Evolutionary conservation across 2,797 vertebrate species (phyloP), one percentile per base, ranked within the genome.

Genomic region (Crax fasciolata): DNA sequence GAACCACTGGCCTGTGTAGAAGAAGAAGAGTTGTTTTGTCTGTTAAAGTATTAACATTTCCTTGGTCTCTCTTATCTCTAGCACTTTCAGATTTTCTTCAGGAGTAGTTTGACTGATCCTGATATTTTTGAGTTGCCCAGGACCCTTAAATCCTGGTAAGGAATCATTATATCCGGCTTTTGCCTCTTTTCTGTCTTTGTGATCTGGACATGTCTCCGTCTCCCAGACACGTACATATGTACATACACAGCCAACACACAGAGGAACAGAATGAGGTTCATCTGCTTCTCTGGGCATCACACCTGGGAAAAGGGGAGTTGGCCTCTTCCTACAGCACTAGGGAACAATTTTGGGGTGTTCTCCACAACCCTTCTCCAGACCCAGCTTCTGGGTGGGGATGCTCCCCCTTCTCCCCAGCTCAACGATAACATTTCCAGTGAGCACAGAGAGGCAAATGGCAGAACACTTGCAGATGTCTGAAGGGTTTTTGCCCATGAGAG

Each of bases 381-480:
- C 30, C 30, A 14, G 43, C 4, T 14, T 0, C 13, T 82, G 74
- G 32, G 11, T 94, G 87, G 71, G 79, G 78, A 28, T 13, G 70
- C 95, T 97, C 85, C 77, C 92, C 70, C 62, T 91, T 93, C 89
- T 66, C 54, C 66, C 13, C 41, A 93, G 18, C 24, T 94, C 83
- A 76, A 62, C 23, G 28, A 89, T 83, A 90, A 86, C 1, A 6
- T 38, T 63, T 88, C 52, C 17, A 28, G 30, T 87, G 71, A 75
- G 75, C 2, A 30, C 17, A 5, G 44, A 49, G 51, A 62, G 58
- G 35, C 30, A 88, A 87, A 86, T 7, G 35, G 44, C 49, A 71
- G 46, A 39, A 38, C 21, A 51, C 88, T 91, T 77, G 68, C n/a
- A 92, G 59, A 25, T 11, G n/a, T 87, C 57, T 91, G 28, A 94